A percentile compares a stretch with the other conserved stretches of the same genome.
Evolutionary conservation across 2,797 vertebrate species (phyloP).

Genomic region (Leptoclinus maculatus): DNA sequence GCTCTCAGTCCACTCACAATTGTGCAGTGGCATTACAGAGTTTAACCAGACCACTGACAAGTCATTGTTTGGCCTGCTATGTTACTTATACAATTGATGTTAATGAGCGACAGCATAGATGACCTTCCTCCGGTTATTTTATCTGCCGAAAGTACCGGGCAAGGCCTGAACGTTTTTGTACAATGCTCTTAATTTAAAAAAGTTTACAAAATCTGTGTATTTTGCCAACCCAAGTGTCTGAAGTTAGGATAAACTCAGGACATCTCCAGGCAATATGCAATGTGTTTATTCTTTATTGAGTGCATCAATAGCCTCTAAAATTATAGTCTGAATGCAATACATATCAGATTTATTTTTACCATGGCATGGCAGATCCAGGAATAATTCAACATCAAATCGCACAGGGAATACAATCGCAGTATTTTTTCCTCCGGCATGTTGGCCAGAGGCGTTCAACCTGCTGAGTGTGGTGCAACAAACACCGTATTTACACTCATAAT

Average conservation of each 20-base stretch:
- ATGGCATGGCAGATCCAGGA: not conserved
- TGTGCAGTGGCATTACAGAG: too few species aligned
- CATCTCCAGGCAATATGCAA: not conserved
- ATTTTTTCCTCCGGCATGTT: not conserved
- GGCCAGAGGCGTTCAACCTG: not conserved
- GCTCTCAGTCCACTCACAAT: too few species aligned
- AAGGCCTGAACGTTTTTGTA: not conserved
- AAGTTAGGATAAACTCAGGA: not conserved
- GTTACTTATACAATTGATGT: not conserved
- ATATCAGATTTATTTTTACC: not conserved
- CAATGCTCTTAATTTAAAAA: not conserved
- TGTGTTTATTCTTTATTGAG: not conserved
- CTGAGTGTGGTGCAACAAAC: constrained; percentile 8
- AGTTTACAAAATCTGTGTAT: not conserved
- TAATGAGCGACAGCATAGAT: too few species aligned
- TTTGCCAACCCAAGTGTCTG: not conserved
- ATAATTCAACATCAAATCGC: not conserved
- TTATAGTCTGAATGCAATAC: not conserved
- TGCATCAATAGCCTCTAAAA: not conserved
- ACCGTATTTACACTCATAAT: constrained; percentile 15
- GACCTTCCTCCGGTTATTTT: not conserved
- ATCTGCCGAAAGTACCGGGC: not conserved
- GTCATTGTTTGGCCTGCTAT: not conserved
- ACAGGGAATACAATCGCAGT: not conserved
- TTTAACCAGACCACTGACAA: not conserved